phyloP scores from a whole-genome alignment of 2,888 invertebrate species.

The Pheosia tremula region DNA sequence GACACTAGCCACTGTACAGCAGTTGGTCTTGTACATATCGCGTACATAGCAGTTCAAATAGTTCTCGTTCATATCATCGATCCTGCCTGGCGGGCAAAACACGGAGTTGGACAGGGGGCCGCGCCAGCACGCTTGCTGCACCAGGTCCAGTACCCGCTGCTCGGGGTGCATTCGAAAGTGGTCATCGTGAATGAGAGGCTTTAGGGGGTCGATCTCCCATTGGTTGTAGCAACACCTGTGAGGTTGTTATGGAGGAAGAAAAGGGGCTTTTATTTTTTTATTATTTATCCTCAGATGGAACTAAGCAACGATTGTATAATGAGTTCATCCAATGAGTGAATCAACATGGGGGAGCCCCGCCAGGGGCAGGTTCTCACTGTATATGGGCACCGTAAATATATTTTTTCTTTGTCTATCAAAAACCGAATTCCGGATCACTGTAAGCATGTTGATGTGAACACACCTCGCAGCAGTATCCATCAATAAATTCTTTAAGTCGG shows the following conservation, averaged over 20 bases:
- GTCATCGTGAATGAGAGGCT: constrained; percentile 52
- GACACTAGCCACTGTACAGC: constrained; percentile 60
- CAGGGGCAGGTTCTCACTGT: too few species aligned
- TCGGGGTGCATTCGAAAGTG: constrained; percentile 51
- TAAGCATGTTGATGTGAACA: too few species aligned
- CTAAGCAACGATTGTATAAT: too few species aligned
- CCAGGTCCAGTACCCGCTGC: constrained; percentile 61
- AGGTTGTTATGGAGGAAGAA: not conserved
- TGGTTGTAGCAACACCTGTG: constrained; percentile 56
- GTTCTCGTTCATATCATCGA: constrained; percentile 49
- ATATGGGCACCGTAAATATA: too few species aligned
- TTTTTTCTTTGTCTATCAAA: too few species aligned
- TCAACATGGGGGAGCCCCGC: too few species aligned
- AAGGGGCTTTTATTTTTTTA: not conserved
- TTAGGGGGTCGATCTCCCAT: constrained; percentile 64
- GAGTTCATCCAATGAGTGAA: too few species aligned
- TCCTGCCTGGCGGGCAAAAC: constrained; percentile 57
- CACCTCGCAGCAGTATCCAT: constrained; percentile 66
- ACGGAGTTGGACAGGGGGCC: constrained; percentile 66
- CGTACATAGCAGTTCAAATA: constrained; percentile 43
- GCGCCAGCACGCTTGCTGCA: constrained; percentile 64
- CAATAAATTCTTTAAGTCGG: constrained; percentile 56
- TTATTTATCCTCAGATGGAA: not conserved
- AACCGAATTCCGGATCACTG: too few species aligned
- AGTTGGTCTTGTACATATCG: constrained; percentile 49